Evolutionary conservation across 2,888 invertebrate species (phyloP).

Genomic region (Metellina segmentata): DNA sequence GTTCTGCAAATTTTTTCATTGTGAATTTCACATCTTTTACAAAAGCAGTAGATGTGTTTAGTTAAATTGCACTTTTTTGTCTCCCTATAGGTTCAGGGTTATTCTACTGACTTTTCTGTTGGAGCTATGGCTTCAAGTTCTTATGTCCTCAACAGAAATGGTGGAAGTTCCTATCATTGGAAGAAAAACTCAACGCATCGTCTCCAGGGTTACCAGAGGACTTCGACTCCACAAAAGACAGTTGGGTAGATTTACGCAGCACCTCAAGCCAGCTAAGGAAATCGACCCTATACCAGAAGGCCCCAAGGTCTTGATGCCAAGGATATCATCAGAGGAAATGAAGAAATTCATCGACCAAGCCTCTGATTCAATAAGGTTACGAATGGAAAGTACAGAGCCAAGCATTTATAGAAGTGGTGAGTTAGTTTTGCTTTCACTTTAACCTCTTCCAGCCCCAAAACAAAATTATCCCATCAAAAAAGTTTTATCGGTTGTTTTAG

Average conservation of each 20-base stretch:
- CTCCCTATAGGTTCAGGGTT: slow-evolving; percentile 59
- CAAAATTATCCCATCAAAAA: too few relatives aligned
- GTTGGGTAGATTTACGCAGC: slow-evolving; percentile 69
- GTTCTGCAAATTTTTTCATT: too few relatives aligned
- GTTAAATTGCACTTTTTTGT: neutral
- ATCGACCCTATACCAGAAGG: slow-evolving; percentile 77
- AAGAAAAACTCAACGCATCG: slow-evolving; percentile 66
- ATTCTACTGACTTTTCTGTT: slow-evolving; percentile 62
- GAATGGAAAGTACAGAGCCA: slow-evolving; percentile 77
- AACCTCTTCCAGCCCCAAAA: too few relatives aligned
- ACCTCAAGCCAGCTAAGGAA: slow-evolving; percentile 73
- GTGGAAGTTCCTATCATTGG: slow-evolving; percentile 74
- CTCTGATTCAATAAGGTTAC: slow-evolving; percentile 61
- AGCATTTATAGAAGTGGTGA: slow-evolving; percentile 77
- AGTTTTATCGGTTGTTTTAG: too few relatives aligned
- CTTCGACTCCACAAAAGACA: slow-evolving; percentile 74
- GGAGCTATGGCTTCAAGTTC: slow-evolving; percentile 70
- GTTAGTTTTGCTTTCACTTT: slow-evolving; percentile 2
- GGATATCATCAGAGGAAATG: slow-evolving; percentile 75
- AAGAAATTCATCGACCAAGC: slow-evolving; percentile 74
- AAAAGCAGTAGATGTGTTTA: neutral
- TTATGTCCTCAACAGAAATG: slow-evolving; percentile 68
- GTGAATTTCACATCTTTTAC: too few relatives aligned
- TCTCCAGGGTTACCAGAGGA: slow-evolving; percentile 70
- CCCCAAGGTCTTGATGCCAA: slow-evolving; percentile 75